Evolutionary conservation across 2,888 invertebrate genomes (phyloP).

Genomic region (Hypomecis atomaria): DNA sequence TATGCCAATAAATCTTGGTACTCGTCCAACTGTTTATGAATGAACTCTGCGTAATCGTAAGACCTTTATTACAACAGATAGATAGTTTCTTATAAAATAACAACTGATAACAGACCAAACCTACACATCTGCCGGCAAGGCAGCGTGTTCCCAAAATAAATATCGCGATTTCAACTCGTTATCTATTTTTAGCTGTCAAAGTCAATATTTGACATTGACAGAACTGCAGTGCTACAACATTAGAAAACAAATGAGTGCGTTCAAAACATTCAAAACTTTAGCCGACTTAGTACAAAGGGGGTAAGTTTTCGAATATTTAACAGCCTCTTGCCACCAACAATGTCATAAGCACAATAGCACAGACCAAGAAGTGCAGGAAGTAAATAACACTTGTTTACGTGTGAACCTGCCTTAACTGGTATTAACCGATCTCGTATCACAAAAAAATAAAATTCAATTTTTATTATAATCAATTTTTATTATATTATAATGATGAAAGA

Average conservation of each 20-base stretch:
- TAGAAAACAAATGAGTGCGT: conserved; percentile 30
- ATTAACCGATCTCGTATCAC: too few relatives aligned
- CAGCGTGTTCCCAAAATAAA: conserved; percentile 38
- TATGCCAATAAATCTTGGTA: conserved; percentile 39
- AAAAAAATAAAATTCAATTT: too few relatives aligned
- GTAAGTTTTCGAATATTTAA: too few relatives aligned
- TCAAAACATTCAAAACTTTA: conserved; percentile 24
- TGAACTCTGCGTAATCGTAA: conserved; percentile 26
- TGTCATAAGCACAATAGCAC: too few relatives aligned
- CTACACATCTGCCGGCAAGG: conserved; percentile 28
- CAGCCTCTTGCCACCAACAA: too few relatives aligned
- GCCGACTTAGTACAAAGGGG: too few relatives aligned
- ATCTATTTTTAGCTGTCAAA: not conserved
- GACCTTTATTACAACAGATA: conserved; percentile 56
- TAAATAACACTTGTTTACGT: too few relatives aligned
- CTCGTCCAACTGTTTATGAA: conserved; percentile 38
- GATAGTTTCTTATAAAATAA: conserved; percentile 51
- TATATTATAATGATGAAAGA: too few relatives aligned
- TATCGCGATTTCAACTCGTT: not conserved
- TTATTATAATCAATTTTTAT: too few relatives aligned
- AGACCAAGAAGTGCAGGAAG: too few relatives aligned
- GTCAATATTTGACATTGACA: conserved; percentile 43
- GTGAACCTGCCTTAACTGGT: too few relatives aligned
- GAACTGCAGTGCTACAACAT: conserved; percentile 42
- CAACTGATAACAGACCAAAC: conserved; percentile 44